Evolutionary conservation across 2,113 vertebrate genomes (phyloP).

Genomic region (Corythornis vintsioides): DNA sequence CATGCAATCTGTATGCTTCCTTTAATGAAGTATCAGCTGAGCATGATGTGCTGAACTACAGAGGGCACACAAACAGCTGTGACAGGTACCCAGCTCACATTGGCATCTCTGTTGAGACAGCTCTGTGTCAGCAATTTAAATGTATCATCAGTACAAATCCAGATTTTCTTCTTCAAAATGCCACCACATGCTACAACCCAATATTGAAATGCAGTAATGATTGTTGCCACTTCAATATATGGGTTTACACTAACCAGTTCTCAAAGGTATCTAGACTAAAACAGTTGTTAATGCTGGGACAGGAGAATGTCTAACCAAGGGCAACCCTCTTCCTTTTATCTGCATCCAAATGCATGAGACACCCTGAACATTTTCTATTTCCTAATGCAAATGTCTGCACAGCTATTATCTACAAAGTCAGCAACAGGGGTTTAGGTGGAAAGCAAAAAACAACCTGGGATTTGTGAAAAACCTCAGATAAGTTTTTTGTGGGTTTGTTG

Average conservation of each 20-base stretch:
- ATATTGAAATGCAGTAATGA: background rate
- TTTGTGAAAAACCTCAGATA: background rate
- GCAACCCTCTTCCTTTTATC: background rate
- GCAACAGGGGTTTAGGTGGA: background rate
- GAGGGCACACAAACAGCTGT: slow-evolving; percentile 4
- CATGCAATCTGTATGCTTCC: background rate
- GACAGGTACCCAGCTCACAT: slow-evolving; percentile 13
- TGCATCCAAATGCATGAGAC: background rate
- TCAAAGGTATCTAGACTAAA: background rate
- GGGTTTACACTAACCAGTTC: background rate
- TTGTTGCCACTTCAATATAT: background rate
- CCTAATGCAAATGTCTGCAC: background rate
- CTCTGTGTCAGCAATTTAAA: background rate
- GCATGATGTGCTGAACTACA: background rate
- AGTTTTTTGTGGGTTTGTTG: background rate
- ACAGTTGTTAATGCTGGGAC: background rate
- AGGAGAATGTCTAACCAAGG: background rate
- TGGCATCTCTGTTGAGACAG: background rate
- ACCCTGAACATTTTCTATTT: background rate
- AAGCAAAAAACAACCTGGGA: background rate
- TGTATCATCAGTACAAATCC: background rate
- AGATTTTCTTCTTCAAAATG: slow-evolving; percentile 31
- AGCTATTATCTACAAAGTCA: background rate
- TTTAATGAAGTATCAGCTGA: background rate
- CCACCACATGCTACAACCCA: slow-evolving; percentile 13